Evolutionary conservation across 1,140 invertebrate species (phyloP), one percentile per base, ranked within the genome.

Genomic region (Pogonomyrmex barbatus): DNA sequence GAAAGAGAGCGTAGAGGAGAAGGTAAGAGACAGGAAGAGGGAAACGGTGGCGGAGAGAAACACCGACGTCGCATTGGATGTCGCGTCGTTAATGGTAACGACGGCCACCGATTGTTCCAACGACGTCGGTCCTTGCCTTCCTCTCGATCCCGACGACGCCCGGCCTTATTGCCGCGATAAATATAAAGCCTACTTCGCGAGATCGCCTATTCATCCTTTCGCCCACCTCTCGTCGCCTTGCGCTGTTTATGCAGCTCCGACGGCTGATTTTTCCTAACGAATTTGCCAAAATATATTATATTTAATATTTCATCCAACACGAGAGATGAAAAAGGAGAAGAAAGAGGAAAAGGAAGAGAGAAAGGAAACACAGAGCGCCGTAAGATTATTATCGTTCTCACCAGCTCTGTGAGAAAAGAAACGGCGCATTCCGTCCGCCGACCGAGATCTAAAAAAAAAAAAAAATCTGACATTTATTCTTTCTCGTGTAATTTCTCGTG

Each of bases 51-150:
- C 54, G 62, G 70, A 84, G 71, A 87, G 79, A 89, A 89, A 87
- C 88, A 86, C 85, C 84, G 88, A 89, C 85, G 88, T 68, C 65
- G 89, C 89, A 92, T 92, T 92, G 91, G 91, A 89, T 83, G 87
- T 73, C 79, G 91, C 91, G 90, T 92, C 92, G 93, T 93, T 93
- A 93, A 90, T 90, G 92, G 91, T 93, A 93, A 93, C 92, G 92
- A 93, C 90, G 87, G 89, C 88, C 88, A 92, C 93, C 92, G 92
- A 93, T 93, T 92, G 90, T 92, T 91, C 88, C 87, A 89, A 91
- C 92, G 89, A 90, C 79, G 88, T 88, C 82, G 79, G 60, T 63
- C 73, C 68, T 42, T 77, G n/a, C 77, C 82, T 58, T 42, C 60
- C 39, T 63, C 86, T 81, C 88, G 42, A 50, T 73, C 85, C 24